These are phyloP conservation scores for Gallirallus australis DNA, from an alignment of 2,797 vertebrate genomes.

Conservation along the genomic window DNA sequence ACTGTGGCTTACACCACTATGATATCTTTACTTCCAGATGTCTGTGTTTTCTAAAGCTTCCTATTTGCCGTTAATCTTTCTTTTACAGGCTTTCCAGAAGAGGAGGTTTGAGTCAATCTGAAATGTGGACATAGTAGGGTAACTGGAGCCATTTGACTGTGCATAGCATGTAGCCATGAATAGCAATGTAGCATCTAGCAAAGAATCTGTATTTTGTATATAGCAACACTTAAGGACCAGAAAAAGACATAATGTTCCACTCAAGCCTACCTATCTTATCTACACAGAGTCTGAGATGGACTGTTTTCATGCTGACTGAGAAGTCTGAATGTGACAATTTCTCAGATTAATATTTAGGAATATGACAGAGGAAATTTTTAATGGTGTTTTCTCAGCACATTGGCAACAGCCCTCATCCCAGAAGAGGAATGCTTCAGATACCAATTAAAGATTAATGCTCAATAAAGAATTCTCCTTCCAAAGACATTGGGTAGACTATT, in stretches of 20 bases:
- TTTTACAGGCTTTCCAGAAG: slow-evolving; percentile 30
- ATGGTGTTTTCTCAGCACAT: background rate
- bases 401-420: background rate
- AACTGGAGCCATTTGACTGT: slow-evolving; percentile 15
- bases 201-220: background rate
- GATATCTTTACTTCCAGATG: slow-evolving; percentile 69
- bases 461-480: background rate
- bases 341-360: slow-evolving; percentile 19
- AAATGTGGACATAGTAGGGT: background rate
- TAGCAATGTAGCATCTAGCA: background rate
- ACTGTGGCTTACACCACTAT: slow-evolving; percentile 30
- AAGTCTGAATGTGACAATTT: background rate
- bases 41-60: slow-evolving; percentile 52
- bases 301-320: background rate
- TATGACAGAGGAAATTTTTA: background rate
- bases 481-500: background rate
- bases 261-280: background rate
- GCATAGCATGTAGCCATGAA: background rate
- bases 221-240: background rate
- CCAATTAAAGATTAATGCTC: slow-evolving; percentile 15
- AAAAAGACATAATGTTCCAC: background rate
- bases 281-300: background rate
- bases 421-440: background rate
- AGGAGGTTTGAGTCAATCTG: slow-evolving; percentile 18
- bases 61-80: slow-evolving; percentile 54